Conservation (phyloP, 2,113 vertebrate species). For the Shinisaurus crocodilurus region DNA sequence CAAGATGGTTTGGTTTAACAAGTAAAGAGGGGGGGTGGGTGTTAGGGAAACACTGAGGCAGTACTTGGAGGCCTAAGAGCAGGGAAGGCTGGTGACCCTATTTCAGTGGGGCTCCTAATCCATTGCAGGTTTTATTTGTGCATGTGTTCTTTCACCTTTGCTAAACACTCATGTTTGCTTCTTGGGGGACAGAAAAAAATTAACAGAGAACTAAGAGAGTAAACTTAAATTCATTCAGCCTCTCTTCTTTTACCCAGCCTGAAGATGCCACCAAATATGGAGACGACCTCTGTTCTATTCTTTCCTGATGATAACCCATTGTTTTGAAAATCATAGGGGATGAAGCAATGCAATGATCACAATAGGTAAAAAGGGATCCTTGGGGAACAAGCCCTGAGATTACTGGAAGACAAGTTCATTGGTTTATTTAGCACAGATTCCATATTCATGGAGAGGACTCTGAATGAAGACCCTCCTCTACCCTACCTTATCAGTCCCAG, state of each 20-base stretch:
- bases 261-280: neutral
- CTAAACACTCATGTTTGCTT: neutral
- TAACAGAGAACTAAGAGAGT: neutral
- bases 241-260: neutral
- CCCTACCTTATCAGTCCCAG: neutral
- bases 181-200: neutral
- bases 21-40: too few relatives aligned
- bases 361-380: neutral
- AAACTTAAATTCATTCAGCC: neutral
- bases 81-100: too few relatives aligned
- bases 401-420: neutral
- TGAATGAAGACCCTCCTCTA: neutral
- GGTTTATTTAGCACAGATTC: neutral
- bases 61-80: too few relatives aligned
- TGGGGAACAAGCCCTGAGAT: neutral
- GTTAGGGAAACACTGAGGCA: too few relatives aligned
- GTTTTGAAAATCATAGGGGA: neutral
- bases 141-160: neutral
- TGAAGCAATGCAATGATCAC: neutral
- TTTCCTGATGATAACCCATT: neutral
- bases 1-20: too few relatives aligned
- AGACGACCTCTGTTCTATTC: neutral
- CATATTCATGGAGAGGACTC: neutral
- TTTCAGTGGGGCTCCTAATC: too few relatives aligned
- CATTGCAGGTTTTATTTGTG: too few relatives aligned